phyloP scores from a whole-genome alignment of 1,140 invertebrate species.

The Uloborus diversus region DNA sequence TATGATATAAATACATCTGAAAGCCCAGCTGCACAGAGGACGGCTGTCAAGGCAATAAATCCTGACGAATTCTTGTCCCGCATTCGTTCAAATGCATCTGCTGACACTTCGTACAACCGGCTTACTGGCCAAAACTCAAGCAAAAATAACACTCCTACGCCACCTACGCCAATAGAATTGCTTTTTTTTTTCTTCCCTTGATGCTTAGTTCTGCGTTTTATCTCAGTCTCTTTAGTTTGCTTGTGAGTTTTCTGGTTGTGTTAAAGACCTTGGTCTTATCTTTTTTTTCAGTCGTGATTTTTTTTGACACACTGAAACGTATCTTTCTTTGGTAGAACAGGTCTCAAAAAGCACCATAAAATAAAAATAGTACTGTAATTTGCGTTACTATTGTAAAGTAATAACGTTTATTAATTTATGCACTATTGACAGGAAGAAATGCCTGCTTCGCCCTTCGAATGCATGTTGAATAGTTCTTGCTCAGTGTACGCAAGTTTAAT shows the following conservation, averaged over 20 bases:
- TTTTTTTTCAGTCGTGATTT: no score
- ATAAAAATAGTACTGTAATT: no score
- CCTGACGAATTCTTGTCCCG: constrained; percentile 15
- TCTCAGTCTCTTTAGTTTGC: not conserved
- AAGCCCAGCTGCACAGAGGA: constrained; percentile 48
- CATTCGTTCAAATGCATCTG: constrained; percentile 31
- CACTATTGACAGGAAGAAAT: no score
- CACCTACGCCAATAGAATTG: constrained; percentile 34
- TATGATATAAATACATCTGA: constrained; percentile 48
- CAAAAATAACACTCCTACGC: constrained; percentile 43
- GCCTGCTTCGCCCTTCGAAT: no score
- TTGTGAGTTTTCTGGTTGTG: not conserved
- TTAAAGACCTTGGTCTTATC: constrained; percentile 18
- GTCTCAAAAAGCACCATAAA: no score
- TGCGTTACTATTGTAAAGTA: no score
- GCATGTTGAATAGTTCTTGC: no score
- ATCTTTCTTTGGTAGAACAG: no score
- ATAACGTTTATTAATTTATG: no score
- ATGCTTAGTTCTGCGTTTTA: not conserved
- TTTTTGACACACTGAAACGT: no score
- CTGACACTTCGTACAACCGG: constrained; percentile 40
- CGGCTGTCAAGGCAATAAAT: constrained; percentile 45
- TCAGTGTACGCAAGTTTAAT: no score
- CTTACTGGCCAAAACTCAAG: constrained; percentile 30
- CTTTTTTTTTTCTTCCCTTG: not conserved